Evolutionary conservation across 2,797 vertebrate genomes (phyloP), one percentile per base, ranked within the genome.

Genomic region (Buceros bicornis): DNA sequence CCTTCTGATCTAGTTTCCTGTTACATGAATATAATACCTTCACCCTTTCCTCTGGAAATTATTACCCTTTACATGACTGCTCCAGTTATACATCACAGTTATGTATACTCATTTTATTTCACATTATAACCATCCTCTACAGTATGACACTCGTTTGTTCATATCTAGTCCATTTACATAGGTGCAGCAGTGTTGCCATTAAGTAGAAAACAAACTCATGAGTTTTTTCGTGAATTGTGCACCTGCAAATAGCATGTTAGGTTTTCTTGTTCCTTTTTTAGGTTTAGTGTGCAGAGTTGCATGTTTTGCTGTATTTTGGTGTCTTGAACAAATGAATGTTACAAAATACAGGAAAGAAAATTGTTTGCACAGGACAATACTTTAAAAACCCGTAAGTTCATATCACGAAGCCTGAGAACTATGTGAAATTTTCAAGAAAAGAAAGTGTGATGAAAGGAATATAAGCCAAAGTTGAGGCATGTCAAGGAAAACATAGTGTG

Each of bases 1-100:
- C 6, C 51, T 88, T 92, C 47, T 92, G 84, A 79, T 93, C 26
- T 78, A 26, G 42, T 85, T 93, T 95, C 88, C 93, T 82, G 29
- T 90, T 92, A 70, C 48, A 62, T 43, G 76, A 90, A 73, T 86
- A 35, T 54, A 78, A 54, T 47, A 66, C 47, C 47, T 66, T 71
- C 45, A 58, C 47, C 0, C 1, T 79, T 94, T 94, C 66, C 67
- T 93, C 53, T 90, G 78, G 43, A 95, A 95, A 53, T 89, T 58
- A 19, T 95, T 82, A 94, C 67, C 31, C 47, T 82, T 93, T 73
- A 80, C 31, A 16, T 90, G 60, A 74, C 60, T 72, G 51, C 48
- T 93, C 47, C 79, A 81, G 92, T 79, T 76, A 42, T 74, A 35
- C n/a, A 50, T 31, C 24, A 31, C 33, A 33, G 42, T 74, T 73